phyloP scores from a whole-genome alignment of 2,888 invertebrate genomes.

The Netelia virgata region DNA sequence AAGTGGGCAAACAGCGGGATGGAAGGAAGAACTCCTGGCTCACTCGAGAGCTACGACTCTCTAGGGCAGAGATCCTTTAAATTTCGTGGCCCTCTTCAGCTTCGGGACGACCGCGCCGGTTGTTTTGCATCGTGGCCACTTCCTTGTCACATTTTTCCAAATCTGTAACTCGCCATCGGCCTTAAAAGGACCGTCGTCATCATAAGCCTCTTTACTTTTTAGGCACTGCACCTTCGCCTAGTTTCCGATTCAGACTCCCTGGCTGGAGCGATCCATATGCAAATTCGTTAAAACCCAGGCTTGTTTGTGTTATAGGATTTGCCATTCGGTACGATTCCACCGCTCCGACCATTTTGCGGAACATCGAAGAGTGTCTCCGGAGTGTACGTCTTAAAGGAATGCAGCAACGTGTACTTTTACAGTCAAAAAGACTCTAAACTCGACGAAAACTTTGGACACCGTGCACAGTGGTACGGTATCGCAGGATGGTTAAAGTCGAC shows the following conservation, averaged over 20 bases:
- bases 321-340: constrained; percentile 10
- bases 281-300: constrained; percentile 5
- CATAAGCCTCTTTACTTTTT: not conserved
- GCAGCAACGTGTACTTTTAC: not conserved
- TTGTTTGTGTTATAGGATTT: constrained; percentile 19
- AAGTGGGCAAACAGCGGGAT: constrained; percentile 33
- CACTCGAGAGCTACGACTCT: not conserved
- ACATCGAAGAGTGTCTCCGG: constrained; percentile 41
- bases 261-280: not conserved
- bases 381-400: constrained; percentile 37
- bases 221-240: not conserved
- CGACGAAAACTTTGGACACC: constrained; percentile 48
- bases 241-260: not conserved
- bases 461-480: constrained; percentile 6
- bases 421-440: constrained; percentile 31
- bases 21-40: constrained; percentile 44
- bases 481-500: constrained; percentile 50
- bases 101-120: constrained; percentile 1
- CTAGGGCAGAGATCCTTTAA: constrained; percentile 8
- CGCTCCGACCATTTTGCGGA: constrained; percentile 9
- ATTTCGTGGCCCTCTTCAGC: not conserved
- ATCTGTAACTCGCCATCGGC: not conserved
- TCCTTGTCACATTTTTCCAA: not conserved
- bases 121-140: not conserved
- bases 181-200: not conserved